A percentile compares a stretch with the other conserved stretches of the same genome.
Conservation (phyloP, 2,888 invertebrate genomes). For the Rhingia campestris region DNA sequence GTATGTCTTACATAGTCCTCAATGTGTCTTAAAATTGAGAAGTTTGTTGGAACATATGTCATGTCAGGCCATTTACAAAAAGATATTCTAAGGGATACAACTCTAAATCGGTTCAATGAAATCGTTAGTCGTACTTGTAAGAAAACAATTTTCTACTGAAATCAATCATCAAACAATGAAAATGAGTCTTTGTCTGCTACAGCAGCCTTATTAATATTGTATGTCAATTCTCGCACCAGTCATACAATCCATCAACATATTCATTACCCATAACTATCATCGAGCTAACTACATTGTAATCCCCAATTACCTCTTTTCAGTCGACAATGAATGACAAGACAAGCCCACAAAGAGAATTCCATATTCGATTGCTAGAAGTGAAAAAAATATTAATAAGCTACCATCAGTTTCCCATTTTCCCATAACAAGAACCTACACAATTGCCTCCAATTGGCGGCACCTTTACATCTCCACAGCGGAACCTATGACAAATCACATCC, state of each 20-base stretch:
- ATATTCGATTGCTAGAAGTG: constrained; percentile 44
- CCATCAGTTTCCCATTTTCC: constrained; percentile 42
- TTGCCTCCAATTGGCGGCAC: constrained; percentile 47
- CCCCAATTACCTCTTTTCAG: constrained; percentile 58
- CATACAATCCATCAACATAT: constrained; percentile 48
- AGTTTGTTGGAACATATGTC: too few species aligned
- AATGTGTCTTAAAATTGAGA: too few species aligned
- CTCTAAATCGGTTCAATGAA: too few species aligned
- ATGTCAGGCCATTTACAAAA: too few species aligned
- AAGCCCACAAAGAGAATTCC: constrained; percentile 46
- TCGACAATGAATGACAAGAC: constrained; percentile 61
- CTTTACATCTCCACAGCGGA: constrained; percentile 47
- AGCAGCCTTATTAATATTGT: constrained; percentile 5
- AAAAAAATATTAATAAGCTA: constrained; percentile 57
- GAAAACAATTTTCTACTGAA: too few species aligned
- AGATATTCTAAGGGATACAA: too few species aligned
- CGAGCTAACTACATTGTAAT: constrained; percentile 53
- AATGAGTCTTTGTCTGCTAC: too few species aligned
- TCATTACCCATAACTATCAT: constrained; percentile 14
- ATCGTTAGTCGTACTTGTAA: too few species aligned
- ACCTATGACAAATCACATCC: constrained; percentile 55
- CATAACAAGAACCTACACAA: constrained; percentile 54
- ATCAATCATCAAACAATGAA: too few species aligned
- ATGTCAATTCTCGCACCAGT: constrained; percentile 10
- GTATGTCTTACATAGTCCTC: too few species aligned